Conservation (phyloP, 1,140 invertebrate genomes). For the Potamilus streckersoni region DNA sequence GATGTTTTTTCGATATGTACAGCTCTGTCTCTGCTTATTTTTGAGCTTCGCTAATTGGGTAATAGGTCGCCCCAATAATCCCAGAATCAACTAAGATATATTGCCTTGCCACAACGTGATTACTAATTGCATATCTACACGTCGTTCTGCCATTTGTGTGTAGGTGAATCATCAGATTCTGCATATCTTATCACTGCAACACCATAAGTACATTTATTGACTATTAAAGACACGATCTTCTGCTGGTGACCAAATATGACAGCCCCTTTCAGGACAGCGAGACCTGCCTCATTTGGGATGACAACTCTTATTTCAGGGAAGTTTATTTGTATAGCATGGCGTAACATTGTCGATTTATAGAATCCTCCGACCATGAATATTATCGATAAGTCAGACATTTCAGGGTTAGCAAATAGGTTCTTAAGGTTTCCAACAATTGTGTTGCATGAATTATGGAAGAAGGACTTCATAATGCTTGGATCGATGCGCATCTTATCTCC, state of each 20-base stretch:
- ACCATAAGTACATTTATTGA: slow-evolving; percentile 1
- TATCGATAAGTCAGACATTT: no score
- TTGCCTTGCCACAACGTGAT: no score
- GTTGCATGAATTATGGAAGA: neutral
- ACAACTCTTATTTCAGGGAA: neutral
- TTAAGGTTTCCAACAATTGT: neutral
- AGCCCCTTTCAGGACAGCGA: neutral
- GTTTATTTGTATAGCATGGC: neutral
- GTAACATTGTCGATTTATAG: neutral
- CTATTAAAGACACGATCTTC: neutral
- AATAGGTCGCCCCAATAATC: no score
- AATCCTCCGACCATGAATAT: neutral
- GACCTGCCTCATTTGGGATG: neutral
- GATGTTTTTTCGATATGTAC: no score
- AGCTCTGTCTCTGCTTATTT: no score
- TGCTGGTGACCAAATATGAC: neutral
- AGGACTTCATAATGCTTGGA: no score
- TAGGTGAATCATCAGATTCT: no score
- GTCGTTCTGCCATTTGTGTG: no score
- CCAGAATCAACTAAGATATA: no score
- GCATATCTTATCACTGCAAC: no score
- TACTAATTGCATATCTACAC: no score
- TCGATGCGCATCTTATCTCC: neutral
- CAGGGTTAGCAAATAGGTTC: neutral
- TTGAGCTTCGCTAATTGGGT: no score